phyloP scores from a whole-genome alignment of 2,888 invertebrate genomes.

The Thera obeliscata region DNA sequence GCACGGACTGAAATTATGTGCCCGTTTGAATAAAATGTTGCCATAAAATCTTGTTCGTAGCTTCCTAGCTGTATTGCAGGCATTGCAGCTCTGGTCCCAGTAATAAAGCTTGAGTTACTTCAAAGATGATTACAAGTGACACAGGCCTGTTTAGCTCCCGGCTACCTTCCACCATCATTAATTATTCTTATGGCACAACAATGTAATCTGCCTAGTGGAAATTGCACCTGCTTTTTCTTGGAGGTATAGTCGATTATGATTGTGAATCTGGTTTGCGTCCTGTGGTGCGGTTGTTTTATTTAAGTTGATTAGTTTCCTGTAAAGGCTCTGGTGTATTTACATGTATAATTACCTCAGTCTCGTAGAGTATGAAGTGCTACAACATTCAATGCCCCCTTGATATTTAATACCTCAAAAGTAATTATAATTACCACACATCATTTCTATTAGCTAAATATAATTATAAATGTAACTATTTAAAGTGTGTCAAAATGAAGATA shows the following conservation, averaged over 20 bases:
- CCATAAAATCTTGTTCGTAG: neutral
- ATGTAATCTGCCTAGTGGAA: slow-evolving; percentile 59
- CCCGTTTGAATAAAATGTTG: neutral
- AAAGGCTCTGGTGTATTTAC: slow-evolving; percentile 3
- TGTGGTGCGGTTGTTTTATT: slow-evolving; percentile 28
- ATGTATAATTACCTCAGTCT: neutral
- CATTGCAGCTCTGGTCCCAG: slow-evolving; percentile 1
- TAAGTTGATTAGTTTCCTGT: slow-evolving; percentile 27
- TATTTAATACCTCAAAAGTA: no score
- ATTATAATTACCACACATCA: no score
- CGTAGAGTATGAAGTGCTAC: no score
- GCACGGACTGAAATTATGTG: neutral
- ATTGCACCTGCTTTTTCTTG: slow-evolving; percentile 60
- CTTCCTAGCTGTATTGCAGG: neutral
- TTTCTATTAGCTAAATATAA: no score
- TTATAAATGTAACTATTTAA: neutral
- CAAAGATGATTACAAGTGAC: slow-evolving; percentile 4
- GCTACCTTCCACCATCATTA: slow-evolving; percentile 67
- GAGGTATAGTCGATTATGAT: slow-evolving; percentile 28
- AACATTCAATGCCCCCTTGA: no score
- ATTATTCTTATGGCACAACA: slow-evolving; percentile 67
- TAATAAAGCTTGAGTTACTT: slow-evolving; percentile 13
- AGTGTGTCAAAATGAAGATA: neutral
- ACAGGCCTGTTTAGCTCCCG: slow-evolving; percentile 49
- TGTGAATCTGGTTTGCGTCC: slow-evolving; percentile 31